Percentiles rank a stretch among this genome's conserved stretches.
Conservation (phyloP, 2,113 vertebrate genomes). For the Chunga burmeisteri region DNA sequence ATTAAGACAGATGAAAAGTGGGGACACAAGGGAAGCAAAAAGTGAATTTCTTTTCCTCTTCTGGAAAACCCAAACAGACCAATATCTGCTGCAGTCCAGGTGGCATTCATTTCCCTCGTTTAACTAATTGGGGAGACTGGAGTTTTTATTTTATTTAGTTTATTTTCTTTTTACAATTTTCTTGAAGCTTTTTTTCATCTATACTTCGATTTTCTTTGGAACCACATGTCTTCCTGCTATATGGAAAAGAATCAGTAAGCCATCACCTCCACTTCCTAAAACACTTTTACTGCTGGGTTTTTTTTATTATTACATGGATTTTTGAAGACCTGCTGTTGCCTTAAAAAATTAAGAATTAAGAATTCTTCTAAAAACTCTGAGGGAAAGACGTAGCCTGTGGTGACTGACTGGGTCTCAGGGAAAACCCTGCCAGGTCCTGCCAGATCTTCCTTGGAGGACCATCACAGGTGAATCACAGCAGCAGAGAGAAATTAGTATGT, state of each 20-base stretch:
- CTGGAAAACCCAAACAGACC: conserved; percentile 51
- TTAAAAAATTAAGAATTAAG: background rate
- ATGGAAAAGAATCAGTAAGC: conserved; percentile 28
- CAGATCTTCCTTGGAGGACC: background rate
- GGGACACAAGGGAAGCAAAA: background rate
- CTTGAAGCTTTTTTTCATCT: background rate
- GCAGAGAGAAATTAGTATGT: background rate
- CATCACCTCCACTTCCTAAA: conserved; percentile 36
- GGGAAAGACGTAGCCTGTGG: background rate
- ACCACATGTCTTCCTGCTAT: conserved; percentile 9
- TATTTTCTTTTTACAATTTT: conserved; percentile 40
- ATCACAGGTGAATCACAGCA: background rate
- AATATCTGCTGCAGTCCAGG: conserved; percentile 51
- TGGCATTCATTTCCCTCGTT: conserved; percentile 62
- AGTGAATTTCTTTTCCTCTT: conserved; percentile 23
- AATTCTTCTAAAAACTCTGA: background rate
- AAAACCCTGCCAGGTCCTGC: background rate
- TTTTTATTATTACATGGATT: background rate
- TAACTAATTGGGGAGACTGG: conserved; percentile 52
- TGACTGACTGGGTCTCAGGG: background rate
- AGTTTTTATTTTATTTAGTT: conserved; percentile 34
- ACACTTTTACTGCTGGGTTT: background rate
- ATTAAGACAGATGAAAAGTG: conserved; percentile 62
- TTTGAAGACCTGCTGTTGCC: background rate
- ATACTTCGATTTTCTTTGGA: conserved; percentile 50